Percentiles rank a stretch among this genome's conserved stretches.
Conservation (phyloP, 2,888 invertebrate genomes). For the Nudaria mundana region DNA sequence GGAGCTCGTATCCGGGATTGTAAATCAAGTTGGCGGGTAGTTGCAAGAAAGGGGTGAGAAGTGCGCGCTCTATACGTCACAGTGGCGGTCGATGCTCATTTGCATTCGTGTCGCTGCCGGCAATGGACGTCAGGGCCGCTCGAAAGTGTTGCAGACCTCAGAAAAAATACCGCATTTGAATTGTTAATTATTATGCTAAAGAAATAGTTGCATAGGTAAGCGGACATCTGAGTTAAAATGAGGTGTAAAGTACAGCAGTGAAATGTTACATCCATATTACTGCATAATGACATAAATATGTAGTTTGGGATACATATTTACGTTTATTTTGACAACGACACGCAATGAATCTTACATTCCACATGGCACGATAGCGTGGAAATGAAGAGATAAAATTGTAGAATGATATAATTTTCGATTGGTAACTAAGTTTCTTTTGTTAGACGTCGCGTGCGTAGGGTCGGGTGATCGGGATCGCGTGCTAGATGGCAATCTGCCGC, state of each 20-base stretch:
- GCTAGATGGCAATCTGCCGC: constrained; percentile 66
- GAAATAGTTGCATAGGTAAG: constrained; percentile 76
- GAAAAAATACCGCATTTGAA: constrained; percentile 70
- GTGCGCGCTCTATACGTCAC: constrained; percentile 73
- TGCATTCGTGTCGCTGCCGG: constrained; percentile 69
- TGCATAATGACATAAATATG: constrained; percentile 8
- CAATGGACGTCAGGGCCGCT: constrained; percentile 73
- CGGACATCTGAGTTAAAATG: constrained; percentile 61
- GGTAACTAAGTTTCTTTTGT: constrained; percentile 67
- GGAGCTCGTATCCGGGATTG: constrained; percentile 72
- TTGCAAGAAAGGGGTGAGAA: constrained; percentile 78
- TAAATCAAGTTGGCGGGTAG: constrained; percentile 78
- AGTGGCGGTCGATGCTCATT: constrained; percentile 75
- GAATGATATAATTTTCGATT: constrained; percentile 54
- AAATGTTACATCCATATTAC: constrained; percentile 45
- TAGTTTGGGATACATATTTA: not conserved
- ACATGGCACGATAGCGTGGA: constrained; percentile 27
- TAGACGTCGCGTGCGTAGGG: constrained; percentile 67
- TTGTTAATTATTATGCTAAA: constrained; percentile 69
- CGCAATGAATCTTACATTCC: constrained; percentile 18
- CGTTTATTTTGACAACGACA: constrained; percentile 16
- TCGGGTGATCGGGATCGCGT: constrained; percentile 74
- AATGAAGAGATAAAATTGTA: constrained; percentile 43
- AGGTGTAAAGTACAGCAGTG: constrained; percentile 59
- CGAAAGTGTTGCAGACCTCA: constrained; percentile 70